Evolutionary conservation across 2,113 vertebrate species (phyloP), one percentile per base, ranked within the genome.

Genomic region (Apteryx mantelli): DNA sequence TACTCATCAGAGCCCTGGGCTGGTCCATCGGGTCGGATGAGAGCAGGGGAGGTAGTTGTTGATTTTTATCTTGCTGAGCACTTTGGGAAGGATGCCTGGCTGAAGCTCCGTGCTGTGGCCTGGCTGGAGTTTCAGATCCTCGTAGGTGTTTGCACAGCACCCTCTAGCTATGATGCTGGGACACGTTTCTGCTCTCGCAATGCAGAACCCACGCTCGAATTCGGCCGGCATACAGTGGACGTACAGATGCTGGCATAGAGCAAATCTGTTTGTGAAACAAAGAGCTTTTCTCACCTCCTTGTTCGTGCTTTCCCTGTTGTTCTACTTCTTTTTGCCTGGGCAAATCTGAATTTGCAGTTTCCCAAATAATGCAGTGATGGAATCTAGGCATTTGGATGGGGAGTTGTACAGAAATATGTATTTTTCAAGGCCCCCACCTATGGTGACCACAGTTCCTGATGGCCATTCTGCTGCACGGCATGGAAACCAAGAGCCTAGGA

Each of bases 161-260:
- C 82, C 82, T 83, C 77, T 82, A 74, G 77, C 90, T 69, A 7
- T 52, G 48, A 30, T 18, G 46, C 77, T 52, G 53, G 10, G 52
- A 14, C 9, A 7, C 1, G 0, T 65, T 21, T 48, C 8, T 24
- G 32, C 20, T 46, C 14, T 30, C 4, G 13, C 6, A 1, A 9
- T 2, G 1, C 61, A 19, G 28, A 30, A 19, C 30, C 11, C 36
- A 7, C 18, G 1, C 36, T 1, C 7, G 15, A 32, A 26, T 8
- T 53, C 1, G 1, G 22, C 18, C 12, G 7, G 53, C 2, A 0
- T 18, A 5, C 13, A 0, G 40, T 4, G 6, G 22, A 52, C 19
- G 17, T 42, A 7, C 24, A 2, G 58, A 20, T 34, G 38, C 70
- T 56, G 55, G 22, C 40, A 24, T 18, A 11, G 73, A 22, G 60